Conservation (phyloP, 2,797 vertebrate species). For the Denticeps clupeoides region DNA sequence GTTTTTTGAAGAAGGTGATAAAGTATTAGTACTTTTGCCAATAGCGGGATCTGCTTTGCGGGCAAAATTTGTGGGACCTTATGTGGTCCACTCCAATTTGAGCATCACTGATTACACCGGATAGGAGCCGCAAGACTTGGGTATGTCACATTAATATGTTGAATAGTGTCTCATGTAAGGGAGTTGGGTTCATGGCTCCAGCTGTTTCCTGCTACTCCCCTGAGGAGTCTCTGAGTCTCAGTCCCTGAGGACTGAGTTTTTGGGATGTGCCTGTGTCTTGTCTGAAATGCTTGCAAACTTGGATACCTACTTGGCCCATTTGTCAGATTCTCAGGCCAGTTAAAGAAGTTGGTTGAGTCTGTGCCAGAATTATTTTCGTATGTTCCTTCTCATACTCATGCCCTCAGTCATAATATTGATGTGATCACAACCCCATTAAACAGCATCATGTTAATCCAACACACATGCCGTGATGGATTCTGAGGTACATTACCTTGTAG, state of each 20-base stretch:
- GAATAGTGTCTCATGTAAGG: neutral
- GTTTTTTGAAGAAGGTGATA: neutral
- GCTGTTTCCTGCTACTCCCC: no score
- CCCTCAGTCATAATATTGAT: neutral
- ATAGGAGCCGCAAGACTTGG: neutral
- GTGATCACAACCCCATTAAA: neutral
- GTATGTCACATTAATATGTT: neutral
- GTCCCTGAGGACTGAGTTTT: no score
- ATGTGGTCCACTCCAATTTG: neutral
- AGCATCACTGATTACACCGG: neutral
- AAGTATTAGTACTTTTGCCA: conserved; percentile 1
- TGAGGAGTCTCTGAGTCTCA: no score
- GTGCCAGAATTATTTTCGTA: neutral
- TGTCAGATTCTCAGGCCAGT: no score
- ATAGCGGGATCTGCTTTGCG: neutral
- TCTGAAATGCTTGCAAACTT: no score
- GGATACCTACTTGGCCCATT: no score
- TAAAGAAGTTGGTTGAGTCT: no score
- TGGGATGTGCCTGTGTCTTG: neutral
- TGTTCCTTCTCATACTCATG: neutral
- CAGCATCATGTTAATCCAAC: neutral
- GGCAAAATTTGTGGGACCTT: conserved; percentile 4
- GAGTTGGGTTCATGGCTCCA: no score
- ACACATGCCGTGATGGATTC: neutral
- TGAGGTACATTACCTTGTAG: neutral